Conservation (phyloP, 1,140 invertebrate genomes). For the Portunus trituberculatus region DNA sequence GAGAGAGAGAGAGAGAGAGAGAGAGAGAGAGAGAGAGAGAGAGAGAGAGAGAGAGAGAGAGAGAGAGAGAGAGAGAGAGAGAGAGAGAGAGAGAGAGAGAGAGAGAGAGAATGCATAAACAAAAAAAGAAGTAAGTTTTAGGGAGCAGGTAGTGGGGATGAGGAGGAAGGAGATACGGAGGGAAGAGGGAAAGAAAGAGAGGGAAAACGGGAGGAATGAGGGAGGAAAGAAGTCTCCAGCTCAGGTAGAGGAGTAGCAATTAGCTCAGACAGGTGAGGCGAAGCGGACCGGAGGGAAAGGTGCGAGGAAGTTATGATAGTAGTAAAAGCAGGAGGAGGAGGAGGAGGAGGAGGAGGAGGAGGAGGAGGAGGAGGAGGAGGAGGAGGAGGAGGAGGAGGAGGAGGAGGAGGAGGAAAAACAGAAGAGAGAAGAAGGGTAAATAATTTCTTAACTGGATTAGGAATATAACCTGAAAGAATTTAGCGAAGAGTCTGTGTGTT, state of each 20-base stretch:
- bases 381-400: not conserved
- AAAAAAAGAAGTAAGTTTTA: not conserved
- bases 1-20: constrained; percentile 11
- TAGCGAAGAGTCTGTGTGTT: too few relatives aligned
- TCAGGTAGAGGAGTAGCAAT: constrained; percentile 1
- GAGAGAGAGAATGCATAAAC: too few relatives aligned
- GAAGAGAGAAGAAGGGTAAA: too few relatives aligned
- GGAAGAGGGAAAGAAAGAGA: not conserved
- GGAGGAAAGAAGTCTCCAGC: not conserved
- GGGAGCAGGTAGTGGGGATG: not conserved
- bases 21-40: constrained; percentile 16
- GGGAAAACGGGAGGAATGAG: not conserved
- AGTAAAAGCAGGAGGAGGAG: too few relatives aligned
- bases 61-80: not conserved
- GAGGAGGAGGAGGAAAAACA: not conserved
- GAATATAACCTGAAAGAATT: too few relatives aligned
- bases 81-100: not conserved
- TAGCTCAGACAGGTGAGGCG: not conserved
- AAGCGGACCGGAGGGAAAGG: not conserved
- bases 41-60: constrained; percentile 25
- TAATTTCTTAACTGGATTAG: too few relatives aligned
- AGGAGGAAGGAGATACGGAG: not conserved
- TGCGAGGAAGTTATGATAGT: not conserved
- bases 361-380: not conserved
- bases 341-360: too few relatives aligned